phyloP scores from a whole-genome alignment of 2,888 invertebrate genomes.

The Athalia rosae region DNA sequence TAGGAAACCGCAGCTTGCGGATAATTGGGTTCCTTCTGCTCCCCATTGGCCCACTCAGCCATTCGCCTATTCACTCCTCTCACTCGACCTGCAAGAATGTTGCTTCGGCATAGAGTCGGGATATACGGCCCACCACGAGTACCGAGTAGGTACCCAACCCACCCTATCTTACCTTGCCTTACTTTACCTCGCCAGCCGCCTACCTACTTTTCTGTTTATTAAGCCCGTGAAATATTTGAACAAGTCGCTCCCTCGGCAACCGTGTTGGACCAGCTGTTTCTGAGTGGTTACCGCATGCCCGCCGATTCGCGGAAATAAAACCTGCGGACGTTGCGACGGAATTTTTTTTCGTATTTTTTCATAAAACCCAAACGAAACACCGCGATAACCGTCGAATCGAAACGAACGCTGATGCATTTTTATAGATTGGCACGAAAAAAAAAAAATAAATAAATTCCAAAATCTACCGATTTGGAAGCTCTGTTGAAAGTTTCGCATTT shows the following conservation, averaged over 20 bases:
- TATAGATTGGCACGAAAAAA: too few relatives aligned
- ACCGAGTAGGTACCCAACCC: neutral
- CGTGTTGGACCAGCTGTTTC: conserved; percentile 54
- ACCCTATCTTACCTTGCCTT: too few relatives aligned
- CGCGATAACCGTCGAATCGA: too few relatives aligned
- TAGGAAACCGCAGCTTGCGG: conserved; percentile 13
- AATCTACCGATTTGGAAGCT: too few relatives aligned
- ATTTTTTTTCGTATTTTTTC: too few relatives aligned
- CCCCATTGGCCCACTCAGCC: conserved; percentile 9
- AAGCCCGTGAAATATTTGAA: conserved; percentile 60
- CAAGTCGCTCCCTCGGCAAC: conserved; percentile 47
- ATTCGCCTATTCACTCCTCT: conserved; percentile 26
- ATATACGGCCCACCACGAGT: conserved; percentile 1
- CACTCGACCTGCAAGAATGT: conserved; percentile 27
- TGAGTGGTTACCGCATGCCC: conserved; percentile 54
- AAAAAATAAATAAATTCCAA: too few relatives aligned
- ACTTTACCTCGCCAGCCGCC: too few relatives aligned
- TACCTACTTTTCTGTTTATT: conserved; percentile 59
- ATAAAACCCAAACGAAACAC: too few relatives aligned
- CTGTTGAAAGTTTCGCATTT: too few relatives aligned
- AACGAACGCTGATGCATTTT: too few relatives aligned
- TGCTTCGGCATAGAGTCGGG: conserved; percentile 1
- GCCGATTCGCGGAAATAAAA: conserved; percentile 39
- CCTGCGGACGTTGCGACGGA: neutral
- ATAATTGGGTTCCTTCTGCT: conserved; percentile 44